Conservation (phyloP, 64 coral and sea anemone genomes). For the Anthopleura sola region DNA sequence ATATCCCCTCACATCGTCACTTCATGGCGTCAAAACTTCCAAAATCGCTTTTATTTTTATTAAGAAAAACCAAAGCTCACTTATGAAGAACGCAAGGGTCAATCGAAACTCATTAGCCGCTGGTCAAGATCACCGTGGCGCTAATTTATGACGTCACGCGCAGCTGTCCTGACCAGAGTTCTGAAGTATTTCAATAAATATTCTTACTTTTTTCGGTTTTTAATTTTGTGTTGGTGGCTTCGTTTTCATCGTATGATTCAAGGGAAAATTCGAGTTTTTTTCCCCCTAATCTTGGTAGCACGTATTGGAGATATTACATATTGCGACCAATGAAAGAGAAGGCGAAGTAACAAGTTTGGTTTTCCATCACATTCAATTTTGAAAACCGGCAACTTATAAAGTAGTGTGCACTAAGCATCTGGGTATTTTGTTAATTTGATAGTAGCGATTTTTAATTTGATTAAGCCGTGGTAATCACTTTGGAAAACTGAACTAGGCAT, state of each 20-base stretch:
- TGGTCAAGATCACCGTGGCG: constrained; percentile 9
- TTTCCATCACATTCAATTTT: neutral
- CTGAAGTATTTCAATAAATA: neutral
- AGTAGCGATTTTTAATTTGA: constrained; percentile 2
- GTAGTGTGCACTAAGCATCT: neutral
- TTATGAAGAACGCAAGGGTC: neutral
- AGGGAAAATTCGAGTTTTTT: too few relatives aligned
- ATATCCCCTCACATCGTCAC: neutral
- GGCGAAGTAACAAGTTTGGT: too few relatives aligned
- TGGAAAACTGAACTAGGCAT: neutral
- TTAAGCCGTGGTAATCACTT: neutral
- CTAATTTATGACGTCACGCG: constrained; percentile 4
- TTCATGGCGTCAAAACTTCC: neutral
- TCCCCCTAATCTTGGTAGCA: too few relatives aligned
- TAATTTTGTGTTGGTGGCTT: neutral
- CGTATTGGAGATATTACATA: neutral
- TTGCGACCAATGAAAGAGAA: neutral
- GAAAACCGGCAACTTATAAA: neutral
- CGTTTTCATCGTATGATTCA: neutral
- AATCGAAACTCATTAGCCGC: constrained; percentile 6
- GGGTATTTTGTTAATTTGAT: neutral
- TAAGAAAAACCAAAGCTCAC: neutral
- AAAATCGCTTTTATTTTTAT: neutral
- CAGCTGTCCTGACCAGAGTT: neutral
- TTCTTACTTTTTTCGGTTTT: neutral